Evolutionary conservation across 2,888 invertebrate genomes (phyloP).

Genomic region (Ashinkailepas kermadecensis): DNA sequence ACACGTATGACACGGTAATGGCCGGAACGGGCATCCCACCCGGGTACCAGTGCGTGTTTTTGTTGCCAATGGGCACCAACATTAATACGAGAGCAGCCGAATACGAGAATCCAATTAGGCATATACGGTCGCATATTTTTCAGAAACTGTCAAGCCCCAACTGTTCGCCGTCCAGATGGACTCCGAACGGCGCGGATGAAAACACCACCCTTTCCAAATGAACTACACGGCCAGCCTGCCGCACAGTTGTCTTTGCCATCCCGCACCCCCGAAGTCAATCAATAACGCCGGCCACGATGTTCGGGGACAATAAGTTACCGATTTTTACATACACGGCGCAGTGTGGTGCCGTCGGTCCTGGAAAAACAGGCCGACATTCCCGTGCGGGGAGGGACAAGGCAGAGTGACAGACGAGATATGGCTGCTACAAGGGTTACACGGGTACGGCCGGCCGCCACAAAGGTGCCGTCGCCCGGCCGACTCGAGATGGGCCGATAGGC

Average conservation of each 20-base stretch:
- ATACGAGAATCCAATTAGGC: neutral
- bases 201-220: conserved; percentile 1
- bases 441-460: conserved; percentile 4
- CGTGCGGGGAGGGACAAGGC: neutral
- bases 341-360: neutral
- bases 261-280: neutral
- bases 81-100: no score
- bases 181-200: neutral
- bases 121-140: neutral
- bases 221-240: neutral
- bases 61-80: no score
- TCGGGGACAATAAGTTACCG: conserved; percentile 11
- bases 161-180: neutral
- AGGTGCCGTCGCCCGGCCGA: neutral
- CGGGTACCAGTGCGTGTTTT: no score
- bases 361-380: conserved; percentile 9
- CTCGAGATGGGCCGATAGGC: neutral
- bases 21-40: no score
- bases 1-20: no score
- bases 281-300: neutral
- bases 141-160: neutral
- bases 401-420: conserved; percentile 13
- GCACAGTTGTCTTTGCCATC: neutral
- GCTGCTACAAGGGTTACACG: neutral
- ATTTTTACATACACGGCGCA: conserved; percentile 17